Evolutionary conservation across 2,888 invertebrate genomes (phyloP).

Genomic region (Acholoe squamosa): DNA sequence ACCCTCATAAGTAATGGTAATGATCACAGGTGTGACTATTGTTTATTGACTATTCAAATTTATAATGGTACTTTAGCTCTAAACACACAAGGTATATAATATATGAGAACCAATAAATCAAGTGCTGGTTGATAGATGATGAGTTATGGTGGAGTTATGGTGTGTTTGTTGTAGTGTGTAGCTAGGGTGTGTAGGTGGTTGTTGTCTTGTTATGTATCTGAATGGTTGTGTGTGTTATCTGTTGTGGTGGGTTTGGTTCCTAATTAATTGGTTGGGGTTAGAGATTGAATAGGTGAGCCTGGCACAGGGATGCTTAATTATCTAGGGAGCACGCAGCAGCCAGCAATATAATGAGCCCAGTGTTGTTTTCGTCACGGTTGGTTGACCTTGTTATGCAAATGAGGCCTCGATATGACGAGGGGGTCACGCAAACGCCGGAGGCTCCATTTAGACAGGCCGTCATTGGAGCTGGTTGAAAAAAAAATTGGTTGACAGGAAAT

Average conservation of each 20-base stretch:
- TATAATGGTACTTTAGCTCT: too few relatives aligned
- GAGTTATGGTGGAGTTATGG: too few relatives aligned
- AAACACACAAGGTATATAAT: too few relatives aligned
- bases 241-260: constrained; percentile 16
- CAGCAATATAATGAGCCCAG: constrained; percentile 40
- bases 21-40: too few relatives aligned
- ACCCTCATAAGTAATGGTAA: too few relatives aligned
- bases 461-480: neutral
- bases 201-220: too few relatives aligned
- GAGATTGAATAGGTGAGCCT: neutral
- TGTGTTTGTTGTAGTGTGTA: too few relatives aligned
- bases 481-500: constrained; percentile 34
- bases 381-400: constrained; percentile 54
- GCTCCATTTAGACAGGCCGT: neutral
- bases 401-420: constrained; percentile 7
- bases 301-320: neutral
- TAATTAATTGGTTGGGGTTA: constrained; percentile 17
- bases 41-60: too few relatives aligned
- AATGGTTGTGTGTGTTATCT: too few relatives aligned
- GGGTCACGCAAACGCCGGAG: constrained; percentile 32
- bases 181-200: too few relatives aligned
- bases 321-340: neutral
- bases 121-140: too few relatives aligned
- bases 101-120: too few relatives aligned
- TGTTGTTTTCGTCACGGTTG: constrained; percentile 51